Evolutionary conservation across 2,113 vertebrate genomes (phyloP).

Genomic region (Limnothrissa miodon): DNA sequence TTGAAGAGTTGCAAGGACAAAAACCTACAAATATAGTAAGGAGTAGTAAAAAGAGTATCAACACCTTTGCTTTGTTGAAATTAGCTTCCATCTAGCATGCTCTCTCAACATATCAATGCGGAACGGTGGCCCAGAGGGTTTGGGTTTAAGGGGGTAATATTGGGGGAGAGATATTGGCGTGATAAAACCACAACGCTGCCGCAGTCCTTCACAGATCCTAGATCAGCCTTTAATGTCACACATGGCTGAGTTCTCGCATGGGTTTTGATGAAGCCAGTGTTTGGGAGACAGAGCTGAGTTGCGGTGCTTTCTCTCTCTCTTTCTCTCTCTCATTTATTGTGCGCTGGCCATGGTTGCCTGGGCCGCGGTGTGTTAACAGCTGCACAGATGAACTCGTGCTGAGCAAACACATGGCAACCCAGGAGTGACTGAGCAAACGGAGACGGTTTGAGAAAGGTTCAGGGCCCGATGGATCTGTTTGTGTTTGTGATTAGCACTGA

Average conservation of each 20-base stretch:
- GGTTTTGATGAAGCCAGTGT: neutral
- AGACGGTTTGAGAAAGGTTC: neutral
- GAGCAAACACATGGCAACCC: neutral
- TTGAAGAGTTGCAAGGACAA: neutral
- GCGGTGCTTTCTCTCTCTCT: too few relatives aligned
- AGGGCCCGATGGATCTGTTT: neutral
- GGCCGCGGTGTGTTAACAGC: neutral
- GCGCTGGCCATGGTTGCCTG: neutral
- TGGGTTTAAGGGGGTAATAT: neutral
- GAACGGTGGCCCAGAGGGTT: neutral
- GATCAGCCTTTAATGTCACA: slow-evolving; percentile 12
- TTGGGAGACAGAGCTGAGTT: neutral
- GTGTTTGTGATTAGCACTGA: neutral
- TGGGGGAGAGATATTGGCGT: neutral
- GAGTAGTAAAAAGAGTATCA: neutral
- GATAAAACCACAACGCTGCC: neutral
- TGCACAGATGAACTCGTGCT: neutral
- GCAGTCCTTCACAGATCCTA: slow-evolving; percentile 6
- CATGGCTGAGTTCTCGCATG: neutral
- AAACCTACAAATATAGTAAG: neutral
- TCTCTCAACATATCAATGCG: neutral
- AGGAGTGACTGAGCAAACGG: neutral
- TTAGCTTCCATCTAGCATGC: slow-evolving; percentile 4
- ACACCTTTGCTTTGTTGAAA: neutral
- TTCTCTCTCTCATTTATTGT: neutral